phyloP scores from a whole-genome alignment of 2,797 vertebrate species.

The Lacerta viridis region DNA sequence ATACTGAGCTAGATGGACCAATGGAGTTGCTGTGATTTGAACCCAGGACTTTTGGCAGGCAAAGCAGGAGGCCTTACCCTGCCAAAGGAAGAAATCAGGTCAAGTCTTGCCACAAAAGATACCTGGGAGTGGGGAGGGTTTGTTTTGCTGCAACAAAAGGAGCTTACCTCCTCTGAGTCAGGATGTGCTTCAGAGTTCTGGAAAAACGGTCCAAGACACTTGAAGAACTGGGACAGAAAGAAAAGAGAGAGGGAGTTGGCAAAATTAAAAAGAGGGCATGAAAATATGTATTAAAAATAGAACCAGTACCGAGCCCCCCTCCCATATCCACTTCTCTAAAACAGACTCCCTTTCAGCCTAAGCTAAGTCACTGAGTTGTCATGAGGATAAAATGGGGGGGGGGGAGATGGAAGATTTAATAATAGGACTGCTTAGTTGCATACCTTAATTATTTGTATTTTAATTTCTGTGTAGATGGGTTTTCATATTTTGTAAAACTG shows the following conservation, averaged over 20 bases:
- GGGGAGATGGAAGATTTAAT: too few species aligned
- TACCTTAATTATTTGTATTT: too few species aligned
- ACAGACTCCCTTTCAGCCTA: not conserved
- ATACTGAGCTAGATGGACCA: too few species aligned
- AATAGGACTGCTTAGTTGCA: too few species aligned
- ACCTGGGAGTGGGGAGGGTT: not conserved
- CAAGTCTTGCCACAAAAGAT: not conserved
- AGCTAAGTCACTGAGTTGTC: not conserved
- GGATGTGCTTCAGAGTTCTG: conserved; percentile 91
- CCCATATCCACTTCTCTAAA: not conserved
- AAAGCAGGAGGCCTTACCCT: not conserved
- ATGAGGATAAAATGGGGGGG: not conserved
- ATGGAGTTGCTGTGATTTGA: too few species aligned
- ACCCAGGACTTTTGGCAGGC: too few species aligned
- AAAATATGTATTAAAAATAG: not conserved
- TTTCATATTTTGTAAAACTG: too few species aligned
- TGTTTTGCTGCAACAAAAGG: too few species aligned
- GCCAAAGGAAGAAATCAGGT: not conserved
- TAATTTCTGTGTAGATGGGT: too few species aligned
- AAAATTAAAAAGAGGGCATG: not conserved
- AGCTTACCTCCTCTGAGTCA: conserved; percentile 90
- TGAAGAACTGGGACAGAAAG: conserved; percentile 78
- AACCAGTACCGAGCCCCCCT: not conserved
- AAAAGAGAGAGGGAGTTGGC: not conserved
- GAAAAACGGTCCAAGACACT: conserved; percentile 88